Base-by-base conservation (phyloP, 2,113 vertebrate species). In the Peromyscus leucopus region DNA sequence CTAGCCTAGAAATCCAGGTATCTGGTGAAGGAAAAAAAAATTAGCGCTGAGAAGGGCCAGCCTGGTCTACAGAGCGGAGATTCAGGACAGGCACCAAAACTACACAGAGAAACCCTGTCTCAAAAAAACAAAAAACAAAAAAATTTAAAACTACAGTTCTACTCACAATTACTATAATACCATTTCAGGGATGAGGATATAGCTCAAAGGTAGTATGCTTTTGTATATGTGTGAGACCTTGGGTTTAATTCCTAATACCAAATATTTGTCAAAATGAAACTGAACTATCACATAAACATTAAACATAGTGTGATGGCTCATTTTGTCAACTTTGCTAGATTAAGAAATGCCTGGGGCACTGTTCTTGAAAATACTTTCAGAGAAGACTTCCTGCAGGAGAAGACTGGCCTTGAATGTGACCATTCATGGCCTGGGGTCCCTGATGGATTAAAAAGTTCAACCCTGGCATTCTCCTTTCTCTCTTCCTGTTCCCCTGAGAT, bases 251-350 rank as follows among this genome's bases (percentile, higher is more conserved):
- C 83, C 59, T 61, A 84, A 42, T n/a, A 65, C 26, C n/a, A 63
- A 63, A 65, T 71, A 79, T 39, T 42, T 79, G 13, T 46, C n/a
- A 78, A 94, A 87, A 95, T 86, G 21, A 97, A 92, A 89, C 89
- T 75, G 31, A 90, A 51, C 39, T 90, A 94, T 63, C 67, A 87
- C 10, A 95, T 7, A 89, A 93, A 76, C 59, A 2, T 78, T 63
- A 95, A 79, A 65, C n/a, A 63, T 31, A 42, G 24, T 65, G 21
- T 39, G 33, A 11, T 39, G 21, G 80, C 39, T 83, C 9, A 26
- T 39, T 59, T 59, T 57, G 55, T 59, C 33, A 83, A 39, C 5
- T 83, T 83, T 57, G 59, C 26, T 83, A 55, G 55, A 83, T 83
- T 59, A 59, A 83, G 36, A 83, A 83, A 61, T 24, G 36, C 36